Conservation (phyloP, 2,113 vertebrate species). For the Tragelaphus imberbis region DNA sequence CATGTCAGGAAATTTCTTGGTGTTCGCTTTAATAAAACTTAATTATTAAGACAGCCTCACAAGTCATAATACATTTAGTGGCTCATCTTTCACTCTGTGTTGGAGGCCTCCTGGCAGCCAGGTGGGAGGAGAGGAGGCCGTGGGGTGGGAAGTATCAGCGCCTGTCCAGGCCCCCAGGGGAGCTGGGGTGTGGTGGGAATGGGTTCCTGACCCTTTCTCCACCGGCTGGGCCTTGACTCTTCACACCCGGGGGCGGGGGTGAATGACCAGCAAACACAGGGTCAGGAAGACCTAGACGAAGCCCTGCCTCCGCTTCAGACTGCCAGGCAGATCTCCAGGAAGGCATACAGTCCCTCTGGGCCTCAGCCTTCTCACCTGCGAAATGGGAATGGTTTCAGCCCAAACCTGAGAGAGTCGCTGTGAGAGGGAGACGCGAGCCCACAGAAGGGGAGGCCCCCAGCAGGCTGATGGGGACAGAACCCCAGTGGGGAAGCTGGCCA, state of each 20-base stretch:
- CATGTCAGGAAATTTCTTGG: constrained; percentile 72
- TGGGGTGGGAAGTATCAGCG: accelerated
- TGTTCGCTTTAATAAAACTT: constrained; percentile 76
- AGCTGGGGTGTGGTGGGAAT: background rate
- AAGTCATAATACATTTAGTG: constrained; percentile 77
- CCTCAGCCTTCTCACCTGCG: background rate
- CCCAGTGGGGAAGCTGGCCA: accelerated
- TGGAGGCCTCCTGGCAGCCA: constrained; percentile 62
- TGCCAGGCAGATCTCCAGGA: background rate
- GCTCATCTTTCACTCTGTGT: constrained; percentile 67
- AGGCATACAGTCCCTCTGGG: background rate
- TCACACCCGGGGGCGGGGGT: accelerated
- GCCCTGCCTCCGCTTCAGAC: background rate
- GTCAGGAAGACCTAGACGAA: background rate
- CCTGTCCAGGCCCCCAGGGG: background rate
- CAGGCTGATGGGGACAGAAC: too few relatives aligned
- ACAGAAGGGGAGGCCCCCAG: background rate
- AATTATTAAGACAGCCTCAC: constrained; percentile 77
- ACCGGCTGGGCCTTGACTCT: background rate
- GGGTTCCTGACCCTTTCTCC: too few relatives aligned
- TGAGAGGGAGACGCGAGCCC: background rate
- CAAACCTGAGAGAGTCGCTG: background rate
- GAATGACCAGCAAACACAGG: accelerated
- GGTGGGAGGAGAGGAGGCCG: background rate
- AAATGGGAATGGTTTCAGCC: background rate